Evolutionary conservation across 2,797 vertebrate genomes (phyloP).

Genomic region (Limosa lapponica): DNA sequence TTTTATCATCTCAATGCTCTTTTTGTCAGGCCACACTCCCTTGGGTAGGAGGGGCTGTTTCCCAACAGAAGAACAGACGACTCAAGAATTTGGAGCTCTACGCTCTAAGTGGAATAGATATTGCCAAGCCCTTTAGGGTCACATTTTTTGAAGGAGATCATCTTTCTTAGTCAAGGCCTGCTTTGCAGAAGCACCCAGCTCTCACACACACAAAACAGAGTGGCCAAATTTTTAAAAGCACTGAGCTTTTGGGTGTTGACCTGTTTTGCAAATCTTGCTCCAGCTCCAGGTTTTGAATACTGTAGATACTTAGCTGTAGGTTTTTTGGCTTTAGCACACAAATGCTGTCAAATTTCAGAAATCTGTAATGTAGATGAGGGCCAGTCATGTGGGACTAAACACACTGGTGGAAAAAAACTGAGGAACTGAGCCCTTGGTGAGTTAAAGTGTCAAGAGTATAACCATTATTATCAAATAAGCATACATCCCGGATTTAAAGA

Average conservation of each 20-base stretch:
- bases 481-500: not conserved
- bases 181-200: not conserved
- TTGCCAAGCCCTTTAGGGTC: constrained; percentile 34
- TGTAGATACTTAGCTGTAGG: not conserved
- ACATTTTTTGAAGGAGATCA: constrained; percentile 15
- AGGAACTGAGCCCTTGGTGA: not conserved
- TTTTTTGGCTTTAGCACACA: not conserved
- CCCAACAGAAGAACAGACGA: constrained; percentile 17
- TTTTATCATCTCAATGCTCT: constrained; percentile 42
- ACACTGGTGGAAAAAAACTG: not conserved
- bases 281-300: not conserved
- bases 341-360: not conserved
- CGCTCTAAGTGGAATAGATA: not conserved
- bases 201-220: not conserved
- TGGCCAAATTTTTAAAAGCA: not conserved
- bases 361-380: not conserved
- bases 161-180: not conserved
- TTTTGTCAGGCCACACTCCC: constrained; percentile 31
- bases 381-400: not conserved
- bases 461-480: not conserved
- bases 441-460: not conserved
- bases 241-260: not conserved
- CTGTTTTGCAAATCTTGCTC: not conserved
- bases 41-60: constrained; percentile 19
- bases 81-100: constrained; percentile 23